phyloP scores from a whole-genome alignment of 2,888 invertebrate species.

The Uropetala carovei region DNA sequence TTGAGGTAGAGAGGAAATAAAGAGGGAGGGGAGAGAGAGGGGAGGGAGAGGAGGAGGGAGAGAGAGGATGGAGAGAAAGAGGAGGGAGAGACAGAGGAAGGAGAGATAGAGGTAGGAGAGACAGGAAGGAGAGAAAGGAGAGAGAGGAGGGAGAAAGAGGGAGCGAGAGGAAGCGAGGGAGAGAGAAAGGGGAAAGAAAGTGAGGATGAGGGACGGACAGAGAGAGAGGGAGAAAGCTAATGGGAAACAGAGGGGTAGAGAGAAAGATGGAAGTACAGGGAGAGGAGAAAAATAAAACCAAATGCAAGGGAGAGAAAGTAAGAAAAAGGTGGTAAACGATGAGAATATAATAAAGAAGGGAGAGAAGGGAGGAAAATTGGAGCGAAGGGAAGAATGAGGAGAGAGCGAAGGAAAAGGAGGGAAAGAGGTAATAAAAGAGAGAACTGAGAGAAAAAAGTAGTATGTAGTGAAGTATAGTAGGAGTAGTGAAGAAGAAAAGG shows the following conservation, averaged over 20 bases:
- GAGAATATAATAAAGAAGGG: no score
- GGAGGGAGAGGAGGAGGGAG: not conserved
- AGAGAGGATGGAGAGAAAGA: not conserved
- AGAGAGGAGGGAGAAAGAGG: no score
- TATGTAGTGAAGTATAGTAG: no score
- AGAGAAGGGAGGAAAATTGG: no score
- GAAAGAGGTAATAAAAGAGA: not conserved
- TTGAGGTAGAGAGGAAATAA: not conserved
- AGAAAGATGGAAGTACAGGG: no score
- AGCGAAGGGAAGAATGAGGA: no score
- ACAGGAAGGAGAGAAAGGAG: no score
- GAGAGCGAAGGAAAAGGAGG: not conserved
- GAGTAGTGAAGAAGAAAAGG: no score
- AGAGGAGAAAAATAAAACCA: no score
- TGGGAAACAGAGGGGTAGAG: no score
- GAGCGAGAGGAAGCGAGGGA: no score
- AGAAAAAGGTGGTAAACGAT: not conserved
- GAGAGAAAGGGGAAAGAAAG: not conserved
- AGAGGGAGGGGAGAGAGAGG: not conserved
- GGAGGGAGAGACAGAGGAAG: not conserved
- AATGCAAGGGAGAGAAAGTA: not conserved
- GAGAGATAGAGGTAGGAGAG: not conserved
- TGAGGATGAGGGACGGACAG: no score
- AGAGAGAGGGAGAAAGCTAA: not conserved
- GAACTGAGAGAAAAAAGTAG: not conserved